A percentile compares a stretch with the other conserved stretches of the same genome.
Conservation (phyloP, 2,888 invertebrate genomes). For the Leptinotarsa peninsularis region DNA sequence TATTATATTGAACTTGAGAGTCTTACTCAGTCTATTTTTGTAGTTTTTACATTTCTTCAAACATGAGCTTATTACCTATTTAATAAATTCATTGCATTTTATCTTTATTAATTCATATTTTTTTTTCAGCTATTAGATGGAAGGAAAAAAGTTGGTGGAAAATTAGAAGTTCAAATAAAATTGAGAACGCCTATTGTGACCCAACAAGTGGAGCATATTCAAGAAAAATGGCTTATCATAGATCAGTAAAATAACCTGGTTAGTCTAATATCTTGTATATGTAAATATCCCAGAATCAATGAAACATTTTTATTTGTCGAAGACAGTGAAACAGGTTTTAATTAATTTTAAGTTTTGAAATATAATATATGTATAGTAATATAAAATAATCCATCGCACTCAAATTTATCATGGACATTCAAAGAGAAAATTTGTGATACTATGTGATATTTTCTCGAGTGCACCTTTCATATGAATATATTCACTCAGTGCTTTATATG, state of each 20-base stretch:
- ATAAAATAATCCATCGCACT: not conserved
- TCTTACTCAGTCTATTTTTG: too few species aligned
- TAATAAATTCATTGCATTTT: not conserved
- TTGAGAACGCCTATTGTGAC: slow-evolving; percentile 88
- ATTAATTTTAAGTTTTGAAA: slow-evolving; percentile 10
- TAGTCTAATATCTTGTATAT: too few species aligned
- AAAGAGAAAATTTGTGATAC: slow-evolving; percentile 4
- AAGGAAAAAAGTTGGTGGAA: slow-evolving; percentile 87
- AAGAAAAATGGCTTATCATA: slow-evolving; percentile 93
- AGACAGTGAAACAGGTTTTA: not conserved
- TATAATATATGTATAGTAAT: slow-evolving; percentile 4
- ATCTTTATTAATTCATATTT: not conserved
- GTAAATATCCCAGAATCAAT: too few species aligned
- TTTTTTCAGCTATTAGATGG: slow-evolving; percentile 86
- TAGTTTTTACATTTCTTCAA: not conserved
- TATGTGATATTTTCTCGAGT: slow-evolving; percentile 9
- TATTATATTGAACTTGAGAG: too few species aligned
- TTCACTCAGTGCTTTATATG: not conserved
- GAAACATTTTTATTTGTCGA: not conserved
- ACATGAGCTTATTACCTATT: not conserved
- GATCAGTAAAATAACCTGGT: slow-evolving; percentile 69
- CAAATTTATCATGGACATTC: not conserved
- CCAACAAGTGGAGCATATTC: slow-evolving; percentile 89
- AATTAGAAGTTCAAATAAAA: slow-evolving; percentile 88
- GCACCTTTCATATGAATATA: not conserved